Conservation (phyloP, 2,888 invertebrate species). For the Hyalella azteca region DNA sequence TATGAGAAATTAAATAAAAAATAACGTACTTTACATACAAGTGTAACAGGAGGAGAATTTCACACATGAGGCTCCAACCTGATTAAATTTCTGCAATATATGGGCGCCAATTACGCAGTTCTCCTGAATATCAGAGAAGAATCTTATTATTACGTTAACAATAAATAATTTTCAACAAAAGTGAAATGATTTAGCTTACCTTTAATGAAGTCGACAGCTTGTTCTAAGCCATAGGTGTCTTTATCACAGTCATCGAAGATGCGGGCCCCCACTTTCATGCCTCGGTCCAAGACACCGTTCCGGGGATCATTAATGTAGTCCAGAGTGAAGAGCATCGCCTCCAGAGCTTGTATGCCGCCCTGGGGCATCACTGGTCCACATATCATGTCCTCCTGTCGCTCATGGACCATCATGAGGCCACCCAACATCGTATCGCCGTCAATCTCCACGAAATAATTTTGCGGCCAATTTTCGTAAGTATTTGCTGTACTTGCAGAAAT, state of each 20-base stretch:
- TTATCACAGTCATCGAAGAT: conserved; percentile 94
- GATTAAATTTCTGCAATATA: too few species aligned
- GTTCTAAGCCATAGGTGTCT: conserved; percentile 92
- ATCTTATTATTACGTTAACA: too few species aligned
- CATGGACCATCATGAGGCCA: conserved; percentile 94
- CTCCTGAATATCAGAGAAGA: too few species aligned
- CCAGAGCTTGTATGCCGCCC: conserved; percentile 76
- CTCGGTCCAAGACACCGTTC: conserved; percentile 71
- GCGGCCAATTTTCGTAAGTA: conserved; percentile 74
- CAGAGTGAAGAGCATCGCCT: conserved; percentile 89
- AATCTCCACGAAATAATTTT: conserved; percentile 83
- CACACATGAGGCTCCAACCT: too few species aligned
- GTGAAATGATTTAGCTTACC: conserved; percentile 70
- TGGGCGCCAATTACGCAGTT: too few species aligned
- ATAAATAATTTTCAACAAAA: too few species aligned
- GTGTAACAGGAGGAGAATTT: too few species aligned
- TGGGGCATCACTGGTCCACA: conserved; percentile 95
- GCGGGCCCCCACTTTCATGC: conserved; percentile 82
- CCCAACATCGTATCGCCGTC: conserved; percentile 88
- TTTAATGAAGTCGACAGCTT: conserved; percentile 96
- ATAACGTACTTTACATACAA: too few species aligned
- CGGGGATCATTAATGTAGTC: conserved; percentile 74
- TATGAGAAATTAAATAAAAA: too few species aligned
- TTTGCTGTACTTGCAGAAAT: too few species aligned
- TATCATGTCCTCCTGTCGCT: conserved; percentile 82